Base-by-base conservation (phyloP, 2,113 vertebrate species). In the Anarhynchus alexandrinus region DNA sequence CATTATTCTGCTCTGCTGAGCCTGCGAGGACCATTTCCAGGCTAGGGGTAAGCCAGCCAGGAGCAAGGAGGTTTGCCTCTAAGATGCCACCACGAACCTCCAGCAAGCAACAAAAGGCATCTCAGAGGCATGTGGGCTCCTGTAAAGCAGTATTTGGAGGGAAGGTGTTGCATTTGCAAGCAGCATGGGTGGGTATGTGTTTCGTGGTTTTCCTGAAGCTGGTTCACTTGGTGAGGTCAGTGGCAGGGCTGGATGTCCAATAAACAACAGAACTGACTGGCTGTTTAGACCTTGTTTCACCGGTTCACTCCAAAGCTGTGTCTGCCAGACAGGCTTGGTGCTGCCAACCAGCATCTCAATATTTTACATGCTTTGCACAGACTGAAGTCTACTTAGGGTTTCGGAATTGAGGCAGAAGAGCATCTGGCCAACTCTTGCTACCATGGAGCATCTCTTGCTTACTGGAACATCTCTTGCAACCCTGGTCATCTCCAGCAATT, bases 91-190 rank as follows among this genome's bases (percentile, higher is more conserved):
- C 70, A 38, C 3, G 11, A 67, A 77, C 47, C 30, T 93, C 72
- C 83, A 92, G 49, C 49, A 77, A 81, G 82, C 13, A 89, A 61
- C 69, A 84, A 73, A 89, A 96, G 23, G 4, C 42, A 34, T 67
- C 71, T 79, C 13, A 21, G 76, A 74, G 55, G 57, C 61, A 66
- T 23, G 36, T 1, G 6, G 23, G 34, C 38, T 84, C 42, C 69
- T 8, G 21, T 11, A 47, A 47, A 78, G 25, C 34, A 5, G 15
- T 3, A 1, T 36, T 81, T 49, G 43, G 49, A 18, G 12, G 61
- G 71, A 55, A 86, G 71, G 19, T 0, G 0, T 2, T 34, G 32
- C 43, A 51, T 61, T 77, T 71, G 29, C 67, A 62, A 52, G 2
- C 9, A 27, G 15, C 32, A 8, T 5, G 51, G 40, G 55, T 82